A percentile compares a stretch with the other conserved stretches of the same genome.
Evolutionary conservation across 2,888 invertebrate genomes (phyloP).

Genomic region (Fragum fragum): DNA sequence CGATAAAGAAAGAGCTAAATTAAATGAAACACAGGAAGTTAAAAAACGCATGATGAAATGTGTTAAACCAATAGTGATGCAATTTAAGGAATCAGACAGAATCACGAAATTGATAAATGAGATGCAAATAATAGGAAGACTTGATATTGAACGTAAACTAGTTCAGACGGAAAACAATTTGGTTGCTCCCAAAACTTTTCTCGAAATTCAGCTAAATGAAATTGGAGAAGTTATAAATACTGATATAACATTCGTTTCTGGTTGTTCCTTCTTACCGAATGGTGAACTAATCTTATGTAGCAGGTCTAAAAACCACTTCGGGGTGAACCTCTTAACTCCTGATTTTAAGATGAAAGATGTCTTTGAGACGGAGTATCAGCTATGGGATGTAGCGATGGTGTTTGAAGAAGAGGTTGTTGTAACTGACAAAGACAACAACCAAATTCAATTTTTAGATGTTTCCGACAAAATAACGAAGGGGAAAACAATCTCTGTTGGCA

Average conservation of each 20-base stretch:
- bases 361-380: background rate
- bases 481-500: background rate
- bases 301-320: background rate
- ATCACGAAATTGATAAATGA: too few relatives aligned
- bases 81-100: too few relatives aligned
- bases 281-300: background rate
- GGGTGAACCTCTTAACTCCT: background rate
- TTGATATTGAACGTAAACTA: too few relatives aligned
- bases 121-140: too few relatives aligned
- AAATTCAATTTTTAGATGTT: background rate
- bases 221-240: too few relatives aligned
- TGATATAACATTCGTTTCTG: background rate
- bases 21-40: too few relatives aligned
- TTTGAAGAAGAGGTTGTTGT: background rate
- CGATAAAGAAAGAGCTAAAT: too few relatives aligned
- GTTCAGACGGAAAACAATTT: too few relatives aligned
- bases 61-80: too few relatives aligned
- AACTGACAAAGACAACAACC: background rate
- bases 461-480: background rate
- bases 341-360: background rate
- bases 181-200: too few relatives aligned
- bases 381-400: background rate
- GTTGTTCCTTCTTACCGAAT: background rate
- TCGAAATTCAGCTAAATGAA: too few relatives aligned
- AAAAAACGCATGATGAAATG: too few relatives aligned